Evolutionary conservation across 2,113 vertebrate species (phyloP), one percentile per base, ranked within the genome.

Genomic region (Myiopsitta monachus): DNA sequence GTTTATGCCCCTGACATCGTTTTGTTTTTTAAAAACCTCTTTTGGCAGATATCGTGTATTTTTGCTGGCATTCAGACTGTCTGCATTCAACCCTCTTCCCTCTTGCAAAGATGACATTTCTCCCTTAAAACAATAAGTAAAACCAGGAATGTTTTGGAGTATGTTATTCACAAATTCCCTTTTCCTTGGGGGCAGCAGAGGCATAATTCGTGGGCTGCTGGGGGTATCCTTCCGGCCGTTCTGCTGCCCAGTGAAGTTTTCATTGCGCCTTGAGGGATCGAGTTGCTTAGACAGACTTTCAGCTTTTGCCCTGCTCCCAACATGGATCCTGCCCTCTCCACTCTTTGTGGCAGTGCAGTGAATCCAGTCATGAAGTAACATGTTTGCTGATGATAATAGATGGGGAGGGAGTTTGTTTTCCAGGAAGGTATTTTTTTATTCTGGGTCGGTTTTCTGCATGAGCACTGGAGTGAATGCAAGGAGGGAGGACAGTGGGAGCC

Each of bases 281-380:
- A 28, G 33, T 8, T 83, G 30, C 28, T 57, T 39, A 55, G 54
- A 38, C 24, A 62, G 31, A 7, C n/a, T 18, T 47, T 19, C 2
- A 2, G 6, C 39, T 83, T 67, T 30, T 3, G 0, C 38, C 41
- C 74, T 28, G 7, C 39, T 54, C 8, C 18, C 51, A 0, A 1
- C 66, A 4, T 2, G 2, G 19, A 30, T n/a, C 24, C 44, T 64
- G 28, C 46, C 38, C 31, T 67, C 33, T 73, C 54, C 1, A 0
- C 36, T 83, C 17, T 14, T 22, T 2, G 39, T 18, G 36, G 24
- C 72, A 0, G 0, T 6, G 2, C 22, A 6, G 41, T 10, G 68
- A 70, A 74, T 85, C 33, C 0, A 0, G 24, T 19, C 43, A 17
- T 1, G 3, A 73, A 18, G 14, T 62, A 13, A 59, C 66, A 49